These are phyloP conservation scores for Gymnocephalus cernua DNA, from an alignment of 2,113 vertebrate genomes.

Conservation along the genomic window DNA sequence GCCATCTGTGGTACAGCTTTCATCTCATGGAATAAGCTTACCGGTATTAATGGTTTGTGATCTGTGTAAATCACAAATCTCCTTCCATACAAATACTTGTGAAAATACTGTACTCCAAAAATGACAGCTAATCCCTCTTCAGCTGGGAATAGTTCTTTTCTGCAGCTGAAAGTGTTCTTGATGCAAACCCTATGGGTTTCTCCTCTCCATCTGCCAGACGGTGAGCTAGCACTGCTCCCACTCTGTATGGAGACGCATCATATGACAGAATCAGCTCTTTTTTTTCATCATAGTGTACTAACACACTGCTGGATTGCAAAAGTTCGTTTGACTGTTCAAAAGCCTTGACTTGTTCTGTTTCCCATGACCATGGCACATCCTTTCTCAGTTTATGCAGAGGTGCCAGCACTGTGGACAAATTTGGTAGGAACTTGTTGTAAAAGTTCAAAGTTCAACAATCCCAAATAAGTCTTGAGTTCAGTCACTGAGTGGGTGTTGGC, in stretches of 20 bases:
- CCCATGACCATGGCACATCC: background rate
- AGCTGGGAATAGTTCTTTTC: background rate
- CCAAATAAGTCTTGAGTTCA: background rate
- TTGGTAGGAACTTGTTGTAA: background rate
- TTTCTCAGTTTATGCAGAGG: background rate
- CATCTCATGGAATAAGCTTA: conserved; percentile 23
- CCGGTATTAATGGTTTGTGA: conserved; percentile 35
- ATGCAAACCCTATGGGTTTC: background rate
- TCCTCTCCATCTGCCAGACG: background rate
- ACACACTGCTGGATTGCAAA: background rate
- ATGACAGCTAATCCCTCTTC: background rate
- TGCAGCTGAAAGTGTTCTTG: background rate
- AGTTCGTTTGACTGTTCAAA: background rate
- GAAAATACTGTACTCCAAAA: conserved; percentile 34
- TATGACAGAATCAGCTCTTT: no score
- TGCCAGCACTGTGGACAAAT: background rate
- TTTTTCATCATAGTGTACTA: background rate
- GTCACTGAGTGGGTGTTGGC: background rate
- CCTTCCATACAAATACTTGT: conserved; percentile 40
- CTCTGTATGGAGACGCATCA: background rate
- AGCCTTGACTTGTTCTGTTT: background rate
- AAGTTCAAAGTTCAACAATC: background rate
- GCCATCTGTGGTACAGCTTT: background rate
- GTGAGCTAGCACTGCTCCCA: background rate
- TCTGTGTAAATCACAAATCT: conserved; percentile 23